Conservation (phyloP, 1,140 invertebrate species). For the Heliconius hewitsoni region DNA sequence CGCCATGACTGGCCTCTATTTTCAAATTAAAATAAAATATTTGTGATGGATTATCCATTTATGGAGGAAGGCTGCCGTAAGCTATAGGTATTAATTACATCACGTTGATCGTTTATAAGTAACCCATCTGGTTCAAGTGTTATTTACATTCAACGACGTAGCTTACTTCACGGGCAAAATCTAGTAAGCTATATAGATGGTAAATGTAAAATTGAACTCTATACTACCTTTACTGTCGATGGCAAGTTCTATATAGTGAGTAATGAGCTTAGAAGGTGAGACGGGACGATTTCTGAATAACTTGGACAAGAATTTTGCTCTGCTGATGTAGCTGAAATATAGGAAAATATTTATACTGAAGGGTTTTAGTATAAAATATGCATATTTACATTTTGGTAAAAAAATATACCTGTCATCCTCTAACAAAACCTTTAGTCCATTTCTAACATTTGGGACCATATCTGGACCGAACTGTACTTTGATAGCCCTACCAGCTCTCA, state of each 20-base stretch:
- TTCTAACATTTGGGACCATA: slow-evolving; percentile 36
- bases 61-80: no score
- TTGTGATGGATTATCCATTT: no score
- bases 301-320: slow-evolving; percentile 48
- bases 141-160: no score
- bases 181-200: no score
- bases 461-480: slow-evolving; percentile 37
- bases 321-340: slow-evolving; percentile 54
- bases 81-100: no score
- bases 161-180: no score
- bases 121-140: no score
- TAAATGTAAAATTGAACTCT: background rate
- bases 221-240: slow-evolving; percentile 58
- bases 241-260: slow-evolving; percentile 52
- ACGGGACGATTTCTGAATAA: slow-evolving; percentile 49
- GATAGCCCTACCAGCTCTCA: slow-evolving; percentile 37
- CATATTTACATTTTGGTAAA: background rate
- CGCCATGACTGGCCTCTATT: no score
- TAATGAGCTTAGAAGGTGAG: slow-evolving; percentile 45
- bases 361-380: no score
- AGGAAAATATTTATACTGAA: background rate
- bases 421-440: slow-evolving; percentile 41
- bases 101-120: no score
- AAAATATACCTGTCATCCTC: slow-evolving; percentile 41
- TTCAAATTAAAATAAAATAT: no score